Evolutionary conservation across 2,888 invertebrate species (phyloP).

Genomic region (Ptilodon capucinus): DNA sequence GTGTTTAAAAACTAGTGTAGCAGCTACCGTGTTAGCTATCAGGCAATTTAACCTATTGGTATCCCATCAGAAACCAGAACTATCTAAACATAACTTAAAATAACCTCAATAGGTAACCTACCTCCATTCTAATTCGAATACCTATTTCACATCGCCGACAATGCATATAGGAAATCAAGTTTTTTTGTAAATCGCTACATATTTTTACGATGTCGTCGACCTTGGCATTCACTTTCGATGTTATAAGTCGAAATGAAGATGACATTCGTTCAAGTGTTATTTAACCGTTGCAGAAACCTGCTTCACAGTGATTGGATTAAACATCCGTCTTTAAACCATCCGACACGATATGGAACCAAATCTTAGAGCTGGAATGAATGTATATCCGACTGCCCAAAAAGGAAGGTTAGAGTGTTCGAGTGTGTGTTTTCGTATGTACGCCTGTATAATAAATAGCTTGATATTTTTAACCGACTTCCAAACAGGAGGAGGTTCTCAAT

Average conservation of each 20-base stretch:
- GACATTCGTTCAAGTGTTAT: conserved; percentile 31
- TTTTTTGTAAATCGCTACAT: not conserved
- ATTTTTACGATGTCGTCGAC: conserved; percentile 14
- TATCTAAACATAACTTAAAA: not conserved
- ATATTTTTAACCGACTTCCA: too few relatives aligned
- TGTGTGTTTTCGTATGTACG: too few relatives aligned
- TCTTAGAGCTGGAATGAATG: too few relatives aligned
- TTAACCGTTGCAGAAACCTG: conserved; percentile 39
- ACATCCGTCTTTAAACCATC: not conserved
- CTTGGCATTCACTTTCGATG: conserved; percentile 58
- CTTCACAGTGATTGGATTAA: conserved; percentile 6
- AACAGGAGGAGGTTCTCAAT: too few relatives aligned
- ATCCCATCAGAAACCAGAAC: not conserved
- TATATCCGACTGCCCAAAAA: too few relatives aligned
- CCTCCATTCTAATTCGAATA: not conserved
- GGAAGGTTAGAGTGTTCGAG: too few relatives aligned
- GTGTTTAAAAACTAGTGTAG: too few relatives aligned
- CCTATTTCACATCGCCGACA: not conserved
- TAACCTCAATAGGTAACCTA: not conserved
- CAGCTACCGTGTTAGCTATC: too few relatives aligned
- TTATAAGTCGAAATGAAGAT: conserved; percentile 31
- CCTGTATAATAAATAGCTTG: too few relatives aligned
- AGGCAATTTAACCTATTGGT: too few relatives aligned
- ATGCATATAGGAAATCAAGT: not conserved
- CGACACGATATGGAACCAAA: conserved; percentile 7